Conservation (phyloP, 2,797 vertebrate genomes). For the Sarcoramphus papa region DNA sequence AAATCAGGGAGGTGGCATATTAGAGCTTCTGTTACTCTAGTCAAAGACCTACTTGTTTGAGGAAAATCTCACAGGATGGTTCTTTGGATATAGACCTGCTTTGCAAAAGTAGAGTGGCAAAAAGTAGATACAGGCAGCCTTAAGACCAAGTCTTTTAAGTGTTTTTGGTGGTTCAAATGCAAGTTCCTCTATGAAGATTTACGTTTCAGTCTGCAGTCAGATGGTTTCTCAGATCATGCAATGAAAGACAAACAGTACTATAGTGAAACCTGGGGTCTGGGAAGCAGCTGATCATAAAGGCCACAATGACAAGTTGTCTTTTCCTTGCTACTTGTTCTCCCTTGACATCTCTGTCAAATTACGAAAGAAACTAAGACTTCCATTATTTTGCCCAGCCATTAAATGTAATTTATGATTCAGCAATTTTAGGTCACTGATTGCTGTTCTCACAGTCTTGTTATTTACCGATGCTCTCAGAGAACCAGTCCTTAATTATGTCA, state of each 20-base stretch:
- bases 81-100: background rate
- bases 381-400: background rate
- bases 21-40: background rate
- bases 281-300: background rate
- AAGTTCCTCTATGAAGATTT: background rate
- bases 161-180: background rate
- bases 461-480: background rate
- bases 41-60: background rate
- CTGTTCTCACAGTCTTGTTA: background rate
- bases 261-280: background rate
- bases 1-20: background rate
- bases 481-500: background rate
- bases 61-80: background rate
- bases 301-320: background rate
- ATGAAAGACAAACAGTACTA: background rate
- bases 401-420: background rate
- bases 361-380: background rate
- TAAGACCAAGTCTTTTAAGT: background rate
- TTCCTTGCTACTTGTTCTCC: background rate
- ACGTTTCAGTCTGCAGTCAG: background rate
- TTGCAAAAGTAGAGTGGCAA: background rate
- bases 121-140: background rate
- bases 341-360: background rate
- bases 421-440: background rate
- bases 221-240: background rate